These are phyloP conservation scores for Centruroides vittatus DNA, from an alignment of 1,140 invertebrate genomes.

Conservation along the genomic window DNA sequence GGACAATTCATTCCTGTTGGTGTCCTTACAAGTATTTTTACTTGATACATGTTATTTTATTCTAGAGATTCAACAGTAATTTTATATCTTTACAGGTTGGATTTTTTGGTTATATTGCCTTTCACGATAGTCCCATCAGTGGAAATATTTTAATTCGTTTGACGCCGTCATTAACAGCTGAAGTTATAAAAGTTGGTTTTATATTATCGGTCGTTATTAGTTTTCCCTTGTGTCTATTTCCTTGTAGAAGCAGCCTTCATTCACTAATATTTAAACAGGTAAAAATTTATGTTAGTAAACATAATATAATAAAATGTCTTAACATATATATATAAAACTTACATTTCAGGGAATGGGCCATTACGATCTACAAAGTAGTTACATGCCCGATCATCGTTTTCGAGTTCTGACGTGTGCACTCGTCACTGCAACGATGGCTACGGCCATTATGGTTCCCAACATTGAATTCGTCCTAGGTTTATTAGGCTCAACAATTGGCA, in stretches of 20 bases:
- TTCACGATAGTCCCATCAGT: constrained; percentile 45
- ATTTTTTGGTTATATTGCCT: constrained; percentile 89
- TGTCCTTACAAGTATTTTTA: too few relatives aligned
- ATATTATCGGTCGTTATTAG: constrained; percentile 86
- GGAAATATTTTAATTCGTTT: constrained; percentile 86
- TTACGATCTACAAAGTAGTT: constrained; percentile 12
- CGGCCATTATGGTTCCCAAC: constrained; percentile 54
- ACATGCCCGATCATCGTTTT: constrained; percentile 22
- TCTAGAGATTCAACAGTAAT: background rate
- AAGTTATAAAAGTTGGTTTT: constrained; percentile 85
- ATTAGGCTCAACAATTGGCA: constrained; percentile 85
- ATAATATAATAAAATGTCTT: background rate
- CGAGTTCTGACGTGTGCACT: constrained; percentile 18
- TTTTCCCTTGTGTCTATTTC: constrained; percentile 93
- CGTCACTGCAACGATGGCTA: constrained; percentile 19
- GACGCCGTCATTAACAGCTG: constrained; percentile 56
- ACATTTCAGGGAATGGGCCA: constrained; percentile 14
- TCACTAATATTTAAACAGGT: constrained; percentile 56
- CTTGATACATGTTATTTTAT: too few relatives aligned
- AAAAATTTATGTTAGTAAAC: background rate
- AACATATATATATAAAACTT: background rate
- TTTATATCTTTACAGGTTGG: constrained; percentile 44
- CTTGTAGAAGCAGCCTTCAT: constrained; percentile 82
- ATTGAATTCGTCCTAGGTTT: constrained; percentile 86
- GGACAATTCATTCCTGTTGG: too few relatives aligned